Evolutionary conservation across 1,140 invertebrate genomes (phyloP).

Genomic region (Lucilia sericata): DNA sequence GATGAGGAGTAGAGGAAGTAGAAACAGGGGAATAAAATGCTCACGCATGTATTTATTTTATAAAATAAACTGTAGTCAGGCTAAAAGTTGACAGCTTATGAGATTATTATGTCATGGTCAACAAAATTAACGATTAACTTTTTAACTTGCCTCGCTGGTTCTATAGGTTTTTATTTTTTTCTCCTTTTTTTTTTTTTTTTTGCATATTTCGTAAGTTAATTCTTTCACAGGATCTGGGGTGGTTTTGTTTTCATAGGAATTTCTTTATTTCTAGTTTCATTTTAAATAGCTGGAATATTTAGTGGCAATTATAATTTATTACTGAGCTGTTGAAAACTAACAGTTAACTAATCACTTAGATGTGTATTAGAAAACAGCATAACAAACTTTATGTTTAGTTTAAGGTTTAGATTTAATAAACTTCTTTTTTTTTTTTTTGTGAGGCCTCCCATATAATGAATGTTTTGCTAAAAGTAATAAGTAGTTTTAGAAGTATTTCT

Average conservation of each 20-base stretch:
- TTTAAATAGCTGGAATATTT: neutral
- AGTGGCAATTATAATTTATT: constrained; percentile 39
- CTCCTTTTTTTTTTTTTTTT: neutral
- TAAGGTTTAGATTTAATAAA: neutral
- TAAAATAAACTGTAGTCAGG: constrained; percentile 38
- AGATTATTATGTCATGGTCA: constrained; percentile 44
- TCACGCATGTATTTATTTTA: constrained; percentile 27
- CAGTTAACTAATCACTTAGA: constrained; percentile 32
- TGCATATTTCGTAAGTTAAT: too few relatives aligned
- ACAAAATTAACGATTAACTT: constrained; percentile 42
- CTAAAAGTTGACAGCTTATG: constrained; percentile 42
- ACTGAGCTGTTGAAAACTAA: constrained; percentile 24
- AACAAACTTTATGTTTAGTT: neutral
- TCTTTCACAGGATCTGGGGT: neutral
- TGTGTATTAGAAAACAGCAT: neutral
- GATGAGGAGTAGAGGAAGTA: neutral
- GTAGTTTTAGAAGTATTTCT: neutral
- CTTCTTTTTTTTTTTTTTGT: neutral
- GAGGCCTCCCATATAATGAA: neutral
- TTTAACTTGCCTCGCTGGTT: neutral
- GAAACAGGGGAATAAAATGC: neutral
- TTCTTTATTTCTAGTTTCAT: neutral
- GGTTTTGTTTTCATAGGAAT: neutral
- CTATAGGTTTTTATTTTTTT: neutral
- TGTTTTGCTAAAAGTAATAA: too few relatives aligned